Evolutionary conservation across 2,113 vertebrate genomes (phyloP).

Genomic region (Natator depressus): DNA sequence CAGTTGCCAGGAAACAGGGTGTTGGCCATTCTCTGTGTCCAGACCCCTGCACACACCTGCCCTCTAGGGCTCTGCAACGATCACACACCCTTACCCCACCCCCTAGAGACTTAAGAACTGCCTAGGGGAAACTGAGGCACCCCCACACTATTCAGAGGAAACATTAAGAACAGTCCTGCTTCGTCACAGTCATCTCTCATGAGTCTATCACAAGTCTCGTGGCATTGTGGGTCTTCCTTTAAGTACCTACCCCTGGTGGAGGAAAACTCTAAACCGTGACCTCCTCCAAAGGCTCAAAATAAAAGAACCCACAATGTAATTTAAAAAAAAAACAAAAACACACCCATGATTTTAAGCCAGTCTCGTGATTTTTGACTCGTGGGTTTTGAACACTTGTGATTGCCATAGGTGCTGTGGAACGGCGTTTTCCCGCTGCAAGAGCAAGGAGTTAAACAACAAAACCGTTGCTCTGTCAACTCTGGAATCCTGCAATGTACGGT

Average conservation of each 20-base stretch:
- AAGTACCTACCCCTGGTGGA: background rate
- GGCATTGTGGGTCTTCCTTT: background rate
- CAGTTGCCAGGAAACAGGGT: no score
- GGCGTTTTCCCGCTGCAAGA: rapidly evolving
- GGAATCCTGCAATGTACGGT: rapidly evolving
- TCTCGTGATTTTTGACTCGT: rapidly evolving
- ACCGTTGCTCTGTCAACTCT: background rate
- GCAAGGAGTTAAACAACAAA: rapidly evolving
- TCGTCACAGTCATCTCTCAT: background rate
- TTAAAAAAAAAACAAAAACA: background rate
- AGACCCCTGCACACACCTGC: no score
- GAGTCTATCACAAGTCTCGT: background rate
- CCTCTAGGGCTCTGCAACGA: no score
- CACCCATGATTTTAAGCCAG: background rate
- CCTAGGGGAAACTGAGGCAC: no score
- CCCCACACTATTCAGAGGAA: no score
- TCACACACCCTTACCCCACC: no score
- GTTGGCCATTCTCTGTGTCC: no score
- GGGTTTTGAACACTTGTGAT: background rate
- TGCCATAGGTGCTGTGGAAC: rapidly evolving
- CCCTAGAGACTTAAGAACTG: no score
- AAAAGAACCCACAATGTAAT: background rate
- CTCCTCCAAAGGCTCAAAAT: background rate
- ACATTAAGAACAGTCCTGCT: no score
- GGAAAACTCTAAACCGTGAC: background rate